These are phyloP conservation scores for Muraenolepis orangiensis DNA, from an alignment of 2,797 vertebrate genomes.

Conservation along the genomic window DNA sequence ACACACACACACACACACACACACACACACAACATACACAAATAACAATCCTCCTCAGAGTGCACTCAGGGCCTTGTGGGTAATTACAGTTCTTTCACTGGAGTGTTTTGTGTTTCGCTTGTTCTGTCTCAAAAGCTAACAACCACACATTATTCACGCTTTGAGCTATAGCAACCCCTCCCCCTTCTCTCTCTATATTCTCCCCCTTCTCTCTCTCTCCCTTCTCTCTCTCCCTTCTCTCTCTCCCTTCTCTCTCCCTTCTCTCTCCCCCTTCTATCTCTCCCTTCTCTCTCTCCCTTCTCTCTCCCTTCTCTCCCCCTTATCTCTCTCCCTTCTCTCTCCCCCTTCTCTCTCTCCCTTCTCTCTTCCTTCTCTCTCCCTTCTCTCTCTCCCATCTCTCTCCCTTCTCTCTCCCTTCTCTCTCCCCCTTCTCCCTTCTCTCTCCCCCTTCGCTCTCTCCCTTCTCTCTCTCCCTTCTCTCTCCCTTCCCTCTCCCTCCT, in stretches of 20 bases:
- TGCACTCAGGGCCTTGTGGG: slow-evolving; percentile 75
- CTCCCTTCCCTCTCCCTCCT: background rate
- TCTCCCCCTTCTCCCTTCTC: slow-evolving; percentile 34
- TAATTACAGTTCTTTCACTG: slow-evolving; percentile 80
- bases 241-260: too few species aligned
- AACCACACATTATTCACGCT: slow-evolving; percentile 82
- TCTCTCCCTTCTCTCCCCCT: slow-evolving; percentile 5
- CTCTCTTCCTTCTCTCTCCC: too few species aligned
- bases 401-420: slow-evolving; percentile 15
- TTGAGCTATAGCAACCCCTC: slow-evolving; percentile 58
- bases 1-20: slow-evolving; percentile 2
- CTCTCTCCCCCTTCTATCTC: too few species aligned
- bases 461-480: slow-evolving; percentile 35
- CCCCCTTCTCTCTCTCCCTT: slow-evolving; percentile 36
- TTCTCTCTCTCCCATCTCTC: background rate
- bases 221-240: slow-evolving; percentile 43
- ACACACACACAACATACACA: slow-evolving; percentile 18
- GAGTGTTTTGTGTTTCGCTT: slow-evolving; percentile 82
- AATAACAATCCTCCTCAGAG: slow-evolving; percentile 74
- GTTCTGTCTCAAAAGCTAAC: slow-evolving; percentile 79
- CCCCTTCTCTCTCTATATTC: slow-evolving; percentile 9
- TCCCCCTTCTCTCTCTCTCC: too few species aligned
- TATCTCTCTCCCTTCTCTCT: slow-evolving; percentile 15
- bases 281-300: slow-evolving; percentile 9
- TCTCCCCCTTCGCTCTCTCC: slow-evolving; percentile 26